phyloP scores from a whole-genome alignment of 2,113 vertebrate genomes.

The Ammodytes dubius region DNA sequence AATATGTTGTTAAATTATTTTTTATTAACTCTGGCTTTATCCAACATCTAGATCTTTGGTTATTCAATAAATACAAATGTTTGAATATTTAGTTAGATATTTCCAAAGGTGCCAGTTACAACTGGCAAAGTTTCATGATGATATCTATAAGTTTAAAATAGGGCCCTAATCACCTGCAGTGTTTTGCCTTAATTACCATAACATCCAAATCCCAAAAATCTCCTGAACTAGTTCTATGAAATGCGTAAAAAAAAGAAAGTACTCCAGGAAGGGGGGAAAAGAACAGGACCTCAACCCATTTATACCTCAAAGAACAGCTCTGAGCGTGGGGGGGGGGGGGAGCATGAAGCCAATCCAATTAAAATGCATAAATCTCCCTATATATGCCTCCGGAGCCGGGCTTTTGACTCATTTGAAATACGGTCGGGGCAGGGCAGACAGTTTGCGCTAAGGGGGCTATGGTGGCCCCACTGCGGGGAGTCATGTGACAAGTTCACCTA shows the following conservation, averaged over 20 bases:
- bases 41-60: too few relatives aligned
- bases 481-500: constrained; percentile 70
- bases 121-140: too few relatives aligned
- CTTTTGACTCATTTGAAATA: constrained; percentile 75
- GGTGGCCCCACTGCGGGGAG: constrained; percentile 66
- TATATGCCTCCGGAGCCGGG: constrained; percentile 55
- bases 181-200: constrained; percentile 24
- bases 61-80: too few relatives aligned
- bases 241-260: constrained; percentile 16
- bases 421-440: constrained; percentile 56
- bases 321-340: constrained; percentile 64
- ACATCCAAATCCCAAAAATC: constrained; percentile 26
- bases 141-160: too few relatives aligned
- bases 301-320: constrained; percentile 63
- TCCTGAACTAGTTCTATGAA: constrained; percentile 30
- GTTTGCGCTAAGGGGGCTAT: constrained; percentile 51
- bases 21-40: too few relatives aligned
- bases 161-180: too few relatives aligned
- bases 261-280: constrained; percentile 6
- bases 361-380: constrained; percentile 78
- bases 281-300: constrained; percentile 51
- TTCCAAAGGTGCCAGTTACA: too few relatives aligned
- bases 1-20: too few relatives aligned
- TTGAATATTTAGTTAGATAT: too few relatives aligned
- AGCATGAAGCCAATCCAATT: constrained; percentile 77